phyloP scores from a whole-genome alignment of 2,888 invertebrate genomes.

The Tinea pellionella region DNA sequence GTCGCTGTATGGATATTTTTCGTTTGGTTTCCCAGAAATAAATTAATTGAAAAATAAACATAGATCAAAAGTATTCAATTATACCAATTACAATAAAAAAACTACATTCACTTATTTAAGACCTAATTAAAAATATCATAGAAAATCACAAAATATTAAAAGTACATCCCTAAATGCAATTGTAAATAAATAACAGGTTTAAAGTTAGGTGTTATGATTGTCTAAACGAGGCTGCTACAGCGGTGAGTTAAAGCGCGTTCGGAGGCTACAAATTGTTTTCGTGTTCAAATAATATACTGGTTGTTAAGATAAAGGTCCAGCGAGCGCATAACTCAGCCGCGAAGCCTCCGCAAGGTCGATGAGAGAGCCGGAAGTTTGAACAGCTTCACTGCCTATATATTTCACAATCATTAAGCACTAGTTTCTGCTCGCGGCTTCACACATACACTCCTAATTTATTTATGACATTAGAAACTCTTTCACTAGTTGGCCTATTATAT shows the following conservation, averaged over 20 bases:
- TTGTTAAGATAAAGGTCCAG: conserved; percentile 12
- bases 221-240: conserved; percentile 11
- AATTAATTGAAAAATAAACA: no score
- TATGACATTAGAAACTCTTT: neutral
- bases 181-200: conserved; percentile 5
- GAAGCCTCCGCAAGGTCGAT: conserved; percentile 11
- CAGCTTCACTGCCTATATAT: neutral
- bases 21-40: no score
- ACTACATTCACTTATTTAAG: no score
- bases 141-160: neutral
- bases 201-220: conserved; percentile 11
- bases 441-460: neutral
- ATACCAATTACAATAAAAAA: no score
- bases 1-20: no score
- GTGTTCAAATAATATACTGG: conserved; percentile 14
- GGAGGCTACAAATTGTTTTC: conserved; percentile 13
- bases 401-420: conserved; percentile 5
- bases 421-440: neutral
- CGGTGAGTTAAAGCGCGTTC: conserved; percentile 8
- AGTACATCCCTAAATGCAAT: neutral
- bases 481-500: neutral
- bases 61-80: no score
- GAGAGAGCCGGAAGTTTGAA: conserved; percentile 12
- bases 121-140: no score
- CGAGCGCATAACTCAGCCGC: conserved; percentile 8